Percentiles rank a stretch among this genome's conserved stretches.
phyloP scores from a whole-genome alignment of 2,797 vertebrate genomes.

The Rhinichthys osculus region DNA sequence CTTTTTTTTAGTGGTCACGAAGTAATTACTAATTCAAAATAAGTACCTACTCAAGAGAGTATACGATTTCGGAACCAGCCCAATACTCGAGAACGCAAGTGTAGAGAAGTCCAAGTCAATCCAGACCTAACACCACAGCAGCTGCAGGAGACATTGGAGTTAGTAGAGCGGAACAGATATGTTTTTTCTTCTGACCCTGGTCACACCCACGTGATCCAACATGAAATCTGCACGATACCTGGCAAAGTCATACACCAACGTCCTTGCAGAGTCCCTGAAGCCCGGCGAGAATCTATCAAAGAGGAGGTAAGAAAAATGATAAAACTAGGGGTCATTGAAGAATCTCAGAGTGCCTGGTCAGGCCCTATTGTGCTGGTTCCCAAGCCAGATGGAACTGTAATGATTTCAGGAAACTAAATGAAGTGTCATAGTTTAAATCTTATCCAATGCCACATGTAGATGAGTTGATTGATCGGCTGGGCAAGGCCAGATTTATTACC shows the following conservation, averaged over 20 bases:
- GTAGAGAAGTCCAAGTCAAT: not conserved
- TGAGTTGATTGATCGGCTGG: not conserved
- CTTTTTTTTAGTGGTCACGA: too few species aligned
- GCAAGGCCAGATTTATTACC: constrained; percentile 2
- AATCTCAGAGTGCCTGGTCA: not conserved
- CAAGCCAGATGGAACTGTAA: not conserved
- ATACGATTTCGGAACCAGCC: too few species aligned
- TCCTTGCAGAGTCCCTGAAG: not conserved
- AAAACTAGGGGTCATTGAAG: not conserved
- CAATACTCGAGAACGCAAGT: too few species aligned
- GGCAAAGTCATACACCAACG: not conserved
- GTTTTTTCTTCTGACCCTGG: not conserved
- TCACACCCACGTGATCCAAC: not conserved
- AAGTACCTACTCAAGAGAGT: too few species aligned
- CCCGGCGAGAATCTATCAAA: not conserved
- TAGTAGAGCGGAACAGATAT: not conserved
- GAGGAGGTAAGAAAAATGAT: not conserved
- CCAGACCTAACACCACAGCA: not conserved
- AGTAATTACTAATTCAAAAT: too few species aligned
- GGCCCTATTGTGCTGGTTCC: not conserved
- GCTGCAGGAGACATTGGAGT: not conserved
- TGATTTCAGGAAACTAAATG: not conserved
- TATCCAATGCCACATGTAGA: not conserved
- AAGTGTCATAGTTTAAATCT: not conserved
- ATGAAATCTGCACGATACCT: not conserved